Evolutionary conservation across 2,888 invertebrate species (phyloP).

Genomic region (Bombyx huttoni): DNA sequence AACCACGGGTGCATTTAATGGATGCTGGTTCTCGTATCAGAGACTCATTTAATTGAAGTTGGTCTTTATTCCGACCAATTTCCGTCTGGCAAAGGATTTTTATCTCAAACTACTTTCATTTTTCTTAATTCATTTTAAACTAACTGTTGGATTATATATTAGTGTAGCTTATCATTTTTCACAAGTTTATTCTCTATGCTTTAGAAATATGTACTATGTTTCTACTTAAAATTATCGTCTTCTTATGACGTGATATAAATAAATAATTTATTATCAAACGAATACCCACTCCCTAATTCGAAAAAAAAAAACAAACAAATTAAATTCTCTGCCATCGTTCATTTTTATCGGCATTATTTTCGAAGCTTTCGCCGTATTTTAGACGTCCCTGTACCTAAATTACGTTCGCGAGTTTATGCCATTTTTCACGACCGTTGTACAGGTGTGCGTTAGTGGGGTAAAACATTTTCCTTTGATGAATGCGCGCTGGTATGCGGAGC

Average conservation of each 20-base stretch:
- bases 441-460: constrained; percentile 23
- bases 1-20: too few species aligned
- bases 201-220: too few species aligned
- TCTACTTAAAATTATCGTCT: background rate
- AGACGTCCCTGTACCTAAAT: constrained; percentile 12
- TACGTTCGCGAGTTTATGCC: constrained; percentile 19
- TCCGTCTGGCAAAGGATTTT: too few species aligned
- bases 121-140: too few species aligned
- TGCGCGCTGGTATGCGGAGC: constrained; percentile 30
- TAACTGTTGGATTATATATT: too few species aligned
- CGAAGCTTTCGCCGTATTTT: constrained; percentile 11
- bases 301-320: background rate
- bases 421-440: constrained; percentile 26
- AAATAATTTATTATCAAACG: background rate
- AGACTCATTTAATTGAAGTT: too few species aligned
- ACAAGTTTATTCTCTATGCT: too few species aligned
- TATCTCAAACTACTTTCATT: too few species aligned
- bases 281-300: background rate
- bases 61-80: too few species aligned
- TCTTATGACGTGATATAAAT: background rate
- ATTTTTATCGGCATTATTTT: constrained; percentile 3
- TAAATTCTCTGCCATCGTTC: background rate
- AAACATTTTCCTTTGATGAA: constrained; percentile 37
- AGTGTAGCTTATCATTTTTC: too few species aligned
- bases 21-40: too few species aligned